A percentile compares a stretch with the other conserved stretches of the same genome.
phyloP scores from a whole-genome alignment of 2,797 vertebrate genomes.

The Chaetodon trifasciatus region DNA sequence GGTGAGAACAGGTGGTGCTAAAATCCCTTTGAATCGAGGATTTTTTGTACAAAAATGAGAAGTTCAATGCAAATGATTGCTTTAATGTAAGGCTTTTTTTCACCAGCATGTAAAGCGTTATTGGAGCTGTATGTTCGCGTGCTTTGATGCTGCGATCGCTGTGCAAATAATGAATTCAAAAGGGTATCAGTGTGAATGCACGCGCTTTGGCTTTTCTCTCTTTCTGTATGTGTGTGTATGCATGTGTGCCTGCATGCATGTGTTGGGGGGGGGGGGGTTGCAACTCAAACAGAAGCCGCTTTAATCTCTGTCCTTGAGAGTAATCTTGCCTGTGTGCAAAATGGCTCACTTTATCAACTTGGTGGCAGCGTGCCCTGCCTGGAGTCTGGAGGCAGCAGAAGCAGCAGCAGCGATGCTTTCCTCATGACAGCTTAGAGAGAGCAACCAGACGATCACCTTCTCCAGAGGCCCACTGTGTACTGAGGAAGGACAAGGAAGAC shows the following conservation, averaged over 20 bases:
- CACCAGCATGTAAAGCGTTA: constrained; percentile 17
- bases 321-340: constrained; percentile 86
- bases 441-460: constrained; percentile 73
- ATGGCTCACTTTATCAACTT: constrained; percentile 86
- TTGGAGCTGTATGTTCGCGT: constrained; percentile 10
- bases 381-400: constrained; percentile 77
- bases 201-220: constrained; percentile 9
- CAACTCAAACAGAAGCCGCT: constrained; percentile 78
- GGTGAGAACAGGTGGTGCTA: background rate
- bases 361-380: constrained; percentile 82
- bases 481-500: constrained; percentile 59
- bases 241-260: constrained; percentile 21
- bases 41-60: constrained; percentile 1
- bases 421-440: constrained; percentile 73
- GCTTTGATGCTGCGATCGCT: constrained; percentile 43
- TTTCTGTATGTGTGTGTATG: constrained; percentile 25
- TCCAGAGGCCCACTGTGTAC: constrained; percentile 58
- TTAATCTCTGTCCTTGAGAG: constrained; percentile 88
- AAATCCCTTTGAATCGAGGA: background rate
- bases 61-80: background rate
- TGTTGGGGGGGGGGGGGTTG: constrained; percentile 40
- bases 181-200: constrained; percentile 49
- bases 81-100: background rate
- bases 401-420: constrained; percentile 66
- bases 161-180: constrained; percentile 47